Evolutionary conservation across 2,888 invertebrate genomes (phyloP), one percentile per base, ranked within the genome.

Genomic region (Nymphalis urticae): DNA sequence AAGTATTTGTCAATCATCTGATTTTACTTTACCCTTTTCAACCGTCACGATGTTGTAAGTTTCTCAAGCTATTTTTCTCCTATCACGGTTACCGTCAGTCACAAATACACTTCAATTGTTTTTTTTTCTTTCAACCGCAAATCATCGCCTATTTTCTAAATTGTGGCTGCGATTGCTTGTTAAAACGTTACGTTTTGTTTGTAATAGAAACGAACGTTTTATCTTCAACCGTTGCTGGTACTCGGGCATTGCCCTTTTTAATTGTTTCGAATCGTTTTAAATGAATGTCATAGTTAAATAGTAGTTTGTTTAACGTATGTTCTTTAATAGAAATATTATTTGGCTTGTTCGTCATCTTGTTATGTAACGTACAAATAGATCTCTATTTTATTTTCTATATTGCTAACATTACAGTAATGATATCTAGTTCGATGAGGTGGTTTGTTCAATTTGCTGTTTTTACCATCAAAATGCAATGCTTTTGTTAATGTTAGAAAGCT

Each of bases 141-240:
- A 66, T 56, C 48, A n/a, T 36, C 42, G 58, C 21, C 42, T 58
- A 42, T 58, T 58, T 58, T 48, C 24, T 62, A 66, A 62, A 42
- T 62, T 50, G 66, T 66, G 66, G 62, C 42, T 56, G 36, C 27
- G 36, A 62, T 36, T 32, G 54, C 66, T 66, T 66, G 53, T 66
- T 62, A 24, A 21, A 48, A 54, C 17, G 56, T 36, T 56, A 54
- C 42, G 48, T 48, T 36, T 62, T 58, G 42, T 58, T 58, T 58
- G 19, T 58, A 36, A 58, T 58, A n/a, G 36, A 58, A 19, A 58
- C 58, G 27, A 17, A 8, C 7, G 17, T 58, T n/a, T 27, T 36
- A 42, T 36, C 42, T 13, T 9, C n/a, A 36, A 27, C 9, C 8
- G 36, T 36, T 54, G 21, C 54, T 54, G 10, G 36, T 42, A 19